Percentiles rank a stretch among this genome's conserved stretches.
Conservation (phyloP, 2,888 invertebrate genomes). For the Scaeva pyrastri region DNA sequence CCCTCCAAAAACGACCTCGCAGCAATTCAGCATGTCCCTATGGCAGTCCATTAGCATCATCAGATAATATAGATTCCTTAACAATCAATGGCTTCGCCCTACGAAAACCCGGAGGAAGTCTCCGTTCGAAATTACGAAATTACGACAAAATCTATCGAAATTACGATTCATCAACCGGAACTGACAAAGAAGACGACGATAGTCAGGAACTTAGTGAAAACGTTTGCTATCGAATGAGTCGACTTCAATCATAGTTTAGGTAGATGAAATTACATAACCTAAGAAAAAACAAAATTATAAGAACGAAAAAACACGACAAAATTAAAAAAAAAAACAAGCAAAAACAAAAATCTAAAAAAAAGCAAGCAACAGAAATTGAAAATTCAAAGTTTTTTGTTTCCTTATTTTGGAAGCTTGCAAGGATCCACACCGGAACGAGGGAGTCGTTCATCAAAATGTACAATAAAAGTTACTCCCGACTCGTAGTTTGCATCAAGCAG, state of each 20-base stretch:
- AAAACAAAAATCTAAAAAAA: not conserved
- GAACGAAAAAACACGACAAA: not conserved
- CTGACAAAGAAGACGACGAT: conserved; percentile 42
- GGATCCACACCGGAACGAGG: conserved; percentile 46
- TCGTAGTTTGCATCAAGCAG: conserved; percentile 37
- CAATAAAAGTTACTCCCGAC: conserved; percentile 19
- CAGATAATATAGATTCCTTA: conserved; percentile 51
- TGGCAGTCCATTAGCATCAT: conserved; percentile 50
- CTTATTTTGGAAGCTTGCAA: not conserved
- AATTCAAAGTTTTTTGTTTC: conserved; percentile 22
- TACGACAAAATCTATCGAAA: conserved; percentile 72
- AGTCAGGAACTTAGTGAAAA: conserved; percentile 64
- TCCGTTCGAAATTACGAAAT: conserved; percentile 70
- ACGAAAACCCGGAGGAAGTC: conserved; percentile 66
- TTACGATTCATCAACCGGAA: conserved; percentile 50
- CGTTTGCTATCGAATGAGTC: conserved; percentile 71
- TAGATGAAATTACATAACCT: not conserved
- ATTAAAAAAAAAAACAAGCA: not conserved
- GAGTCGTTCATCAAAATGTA: conserved; percentile 66
- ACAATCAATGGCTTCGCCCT: conserved; percentile 56
- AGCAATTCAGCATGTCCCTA: conserved; percentile 71
- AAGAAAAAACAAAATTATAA: not conserved
- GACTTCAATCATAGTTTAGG: conserved; percentile 44
- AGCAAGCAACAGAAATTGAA: conserved; percentile 15
- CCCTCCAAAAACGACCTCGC: conserved; percentile 55